Evolutionary conservation across 2,113 vertebrate genomes (phyloP).

Genomic region (Motacilla tschutschensis): DNA sequence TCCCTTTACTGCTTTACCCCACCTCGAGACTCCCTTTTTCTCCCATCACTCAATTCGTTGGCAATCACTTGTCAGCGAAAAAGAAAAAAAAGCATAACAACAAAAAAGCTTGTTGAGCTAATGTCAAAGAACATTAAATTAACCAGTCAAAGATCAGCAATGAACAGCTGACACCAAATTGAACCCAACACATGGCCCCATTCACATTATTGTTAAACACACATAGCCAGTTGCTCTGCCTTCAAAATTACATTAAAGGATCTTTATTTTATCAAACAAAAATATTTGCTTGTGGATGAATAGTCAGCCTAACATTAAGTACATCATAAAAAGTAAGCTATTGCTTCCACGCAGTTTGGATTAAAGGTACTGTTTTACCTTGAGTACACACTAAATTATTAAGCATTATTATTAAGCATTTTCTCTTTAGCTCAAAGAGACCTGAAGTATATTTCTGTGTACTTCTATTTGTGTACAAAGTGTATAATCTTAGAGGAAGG

Average conservation of each 20-base stretch:
- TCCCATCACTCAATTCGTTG: background rate
- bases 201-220: constrained; percentile 28
- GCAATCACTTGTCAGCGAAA: background rate
- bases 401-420: background rate
- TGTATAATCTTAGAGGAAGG: background rate
- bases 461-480: background rate
- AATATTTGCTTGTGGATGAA: background rate
- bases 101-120: constrained; percentile 3
- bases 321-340: background rate
- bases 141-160: constrained; percentile 34
- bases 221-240: background rate
- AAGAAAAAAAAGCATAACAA: background rate
- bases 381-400: background rate
- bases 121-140: constrained; percentile 50
- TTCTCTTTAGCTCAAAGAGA: background rate
- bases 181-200: constrained; percentile 41
- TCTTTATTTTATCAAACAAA: background rate
- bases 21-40: background rate
- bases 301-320: background rate
- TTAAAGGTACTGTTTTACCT: background rate
- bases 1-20: background rate
- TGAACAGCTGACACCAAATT: constrained; percentile 58
- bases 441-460: background rate
- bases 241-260: constrained; percentile 28
- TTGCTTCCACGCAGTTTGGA: background rate